phyloP scores from a whole-genome alignment of 2,888 invertebrate genomes.

The Amphimallon solstitiale region DNA sequence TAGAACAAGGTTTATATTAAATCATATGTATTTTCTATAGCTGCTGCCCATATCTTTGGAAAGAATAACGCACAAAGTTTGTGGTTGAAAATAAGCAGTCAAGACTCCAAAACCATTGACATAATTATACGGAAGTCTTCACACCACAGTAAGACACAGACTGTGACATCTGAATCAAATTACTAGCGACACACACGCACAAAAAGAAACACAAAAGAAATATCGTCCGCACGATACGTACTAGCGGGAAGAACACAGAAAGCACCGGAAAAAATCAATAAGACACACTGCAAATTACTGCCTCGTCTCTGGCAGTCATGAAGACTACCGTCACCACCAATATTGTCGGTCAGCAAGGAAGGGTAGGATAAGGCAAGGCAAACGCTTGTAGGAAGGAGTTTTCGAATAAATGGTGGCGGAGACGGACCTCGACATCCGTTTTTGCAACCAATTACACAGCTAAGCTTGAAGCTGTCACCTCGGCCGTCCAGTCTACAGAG shows the following conservation, averaged over 20 bases:
- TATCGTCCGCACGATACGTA: constrained; percentile 6
- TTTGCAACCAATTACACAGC: constrained; percentile 45
- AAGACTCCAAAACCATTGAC: not conserved
- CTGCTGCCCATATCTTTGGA: no score
- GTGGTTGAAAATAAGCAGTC: not conserved
- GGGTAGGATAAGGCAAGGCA: constrained; percentile 17
- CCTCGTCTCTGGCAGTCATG: constrained; percentile 19
- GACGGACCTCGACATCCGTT: constrained; percentile 46
- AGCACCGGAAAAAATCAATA: constrained; percentile 35
- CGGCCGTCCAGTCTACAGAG: constrained; percentile 37
- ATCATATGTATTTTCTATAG: no score
- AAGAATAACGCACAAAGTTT: no score
- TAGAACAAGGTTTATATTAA: no score
- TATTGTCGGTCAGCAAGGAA: constrained; percentile 30
- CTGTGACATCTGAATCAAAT: constrained; percentile 30
- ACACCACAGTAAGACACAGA: constrained; percentile 14
- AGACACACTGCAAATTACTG: constrained; percentile 35
- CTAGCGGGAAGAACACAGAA: constrained; percentile 12
- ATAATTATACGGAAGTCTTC: not conserved
- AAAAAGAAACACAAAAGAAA: constrained; percentile 26
- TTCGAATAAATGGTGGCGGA: constrained; percentile 46
- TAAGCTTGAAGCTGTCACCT: constrained; percentile 44
- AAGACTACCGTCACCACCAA: constrained; percentile 30
- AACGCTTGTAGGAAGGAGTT: constrained; percentile 40
- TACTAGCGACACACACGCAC: constrained; percentile 21